Percentiles rank a stretch among this genome's conserved stretches.
Evolutionary conservation across 2,888 invertebrate species (phyloP).

Genomic region (Eurois occulta): DNA sequence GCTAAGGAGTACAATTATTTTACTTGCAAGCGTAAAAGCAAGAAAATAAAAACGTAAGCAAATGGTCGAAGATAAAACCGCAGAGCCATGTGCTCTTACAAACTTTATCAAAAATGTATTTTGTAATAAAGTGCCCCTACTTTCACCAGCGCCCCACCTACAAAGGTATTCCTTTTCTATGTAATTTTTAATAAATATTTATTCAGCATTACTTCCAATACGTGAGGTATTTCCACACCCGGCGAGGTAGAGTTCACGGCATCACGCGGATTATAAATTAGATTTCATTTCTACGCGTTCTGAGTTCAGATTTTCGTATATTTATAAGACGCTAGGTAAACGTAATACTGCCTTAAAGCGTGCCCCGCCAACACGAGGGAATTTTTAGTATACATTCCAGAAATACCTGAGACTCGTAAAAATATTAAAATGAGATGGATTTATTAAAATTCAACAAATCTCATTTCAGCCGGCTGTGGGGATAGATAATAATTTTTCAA

Average conservation of each 20-base stretch:
- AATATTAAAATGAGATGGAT: constrained; percentile 75
- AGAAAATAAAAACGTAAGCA: constrained; percentile 41
- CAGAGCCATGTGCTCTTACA: constrained; percentile 34
- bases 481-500: constrained; percentile 63
- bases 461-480: constrained; percentile 62
- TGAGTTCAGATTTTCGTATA: constrained; percentile 68
- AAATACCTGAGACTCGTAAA: constrained; percentile 62
- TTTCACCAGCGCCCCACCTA: constrained; percentile 56
- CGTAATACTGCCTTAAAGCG: constrained; percentile 55
- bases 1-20: neutral
- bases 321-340: constrained; percentile 60
- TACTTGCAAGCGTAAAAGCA: constrained; percentile 7
- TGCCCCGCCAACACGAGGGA: constrained; percentile 41
- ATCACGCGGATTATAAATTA: constrained; percentile 80
- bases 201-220: constrained; percentile 79
- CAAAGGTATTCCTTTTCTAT: constrained; percentile 70
- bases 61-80: constrained; percentile 36
- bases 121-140: constrained; percentile 56
- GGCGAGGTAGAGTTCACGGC: constrained; percentile 68
- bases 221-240: constrained; percentile 75
- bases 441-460: constrained; percentile 75
- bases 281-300: constrained; percentile 77
- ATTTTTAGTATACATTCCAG: constrained; percentile 58
- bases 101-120: constrained; percentile 60
- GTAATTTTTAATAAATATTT: constrained; percentile 88